Evolutionary conservation across 2,888 invertebrate species (phyloP).

Genomic region (Philopedon plagiatum): DNA sequence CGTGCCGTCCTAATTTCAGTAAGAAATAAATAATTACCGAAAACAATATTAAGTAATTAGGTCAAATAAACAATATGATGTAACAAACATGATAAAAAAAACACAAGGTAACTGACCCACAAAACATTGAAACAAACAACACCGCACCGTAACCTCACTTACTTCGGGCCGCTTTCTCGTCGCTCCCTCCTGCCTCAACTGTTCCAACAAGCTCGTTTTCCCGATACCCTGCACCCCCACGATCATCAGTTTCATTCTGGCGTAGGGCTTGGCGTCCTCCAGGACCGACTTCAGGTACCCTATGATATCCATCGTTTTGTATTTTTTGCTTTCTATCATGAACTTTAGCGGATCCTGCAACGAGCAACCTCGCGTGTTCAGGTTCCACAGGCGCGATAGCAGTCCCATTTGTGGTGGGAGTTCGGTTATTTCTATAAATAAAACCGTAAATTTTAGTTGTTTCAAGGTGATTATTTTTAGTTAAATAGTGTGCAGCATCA

Average conservation of each 20-base stretch:
- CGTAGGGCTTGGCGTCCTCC: conserved; percentile 93
- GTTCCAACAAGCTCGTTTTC: conserved; percentile 93
- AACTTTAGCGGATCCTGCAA: conserved; percentile 89
- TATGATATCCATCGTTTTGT: conserved; percentile 95
- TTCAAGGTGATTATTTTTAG: conserved; percentile 19
- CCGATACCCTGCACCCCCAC: conserved; percentile 90
- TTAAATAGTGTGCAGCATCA: background rate
- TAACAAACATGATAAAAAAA: conserved; percentile 5
- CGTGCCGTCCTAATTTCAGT: too few relatives aligned
- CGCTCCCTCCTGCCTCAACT: conserved; percentile 88
- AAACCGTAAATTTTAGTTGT: conserved; percentile 27
- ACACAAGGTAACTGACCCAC: background rate
- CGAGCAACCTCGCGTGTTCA: conserved; percentile 91
- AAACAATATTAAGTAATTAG: too few relatives aligned
- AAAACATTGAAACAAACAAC: conserved; percentile 19
- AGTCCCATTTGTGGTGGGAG: conserved; percentile 97
- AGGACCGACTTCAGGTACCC: conserved; percentile 91
- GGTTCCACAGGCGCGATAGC: conserved; percentile 94
- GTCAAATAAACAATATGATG: too few relatives aligned
- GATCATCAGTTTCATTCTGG: conserved; percentile 96
- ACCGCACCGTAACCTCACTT: conserved; percentile 47
- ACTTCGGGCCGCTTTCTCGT: conserved; percentile 80
- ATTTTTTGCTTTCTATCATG: conserved; percentile 93
- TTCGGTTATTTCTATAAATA: conserved; percentile 80
- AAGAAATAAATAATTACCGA: too few relatives aligned